A percentile compares a stretch with the other conserved stretches of the same genome.
Evolutionary conservation across 2,888 invertebrate species (phyloP).

Genomic region (Notodonta dromedarius): DNA sequence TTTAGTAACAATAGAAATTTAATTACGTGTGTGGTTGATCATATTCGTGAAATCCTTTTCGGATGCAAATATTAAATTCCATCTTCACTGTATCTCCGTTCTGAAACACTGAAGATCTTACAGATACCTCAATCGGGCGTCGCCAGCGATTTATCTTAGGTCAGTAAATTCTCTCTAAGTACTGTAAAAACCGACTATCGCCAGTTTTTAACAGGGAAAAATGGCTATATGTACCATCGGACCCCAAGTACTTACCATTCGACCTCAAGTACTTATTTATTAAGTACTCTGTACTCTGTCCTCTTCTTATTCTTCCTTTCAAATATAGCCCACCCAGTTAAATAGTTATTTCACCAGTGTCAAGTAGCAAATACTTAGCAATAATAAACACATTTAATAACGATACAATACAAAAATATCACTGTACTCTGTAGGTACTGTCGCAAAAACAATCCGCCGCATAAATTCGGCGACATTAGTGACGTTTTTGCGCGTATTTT

Average conservation of each 20-base stretch:
- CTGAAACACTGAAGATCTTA: conserved; percentile 15
- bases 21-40: no score
- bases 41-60: no score
- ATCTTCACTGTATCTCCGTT: neutral
- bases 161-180: conserved; percentile 33
- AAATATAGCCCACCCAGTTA: no score
- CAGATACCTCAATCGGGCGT: conserved; percentile 35
- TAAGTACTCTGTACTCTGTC: no score
- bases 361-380: no score
- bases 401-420: neutral
- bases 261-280: no score
- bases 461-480: neutral
- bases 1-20: no score
- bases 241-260: no score
- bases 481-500: conserved; percentile 4
- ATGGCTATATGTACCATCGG: neutral
- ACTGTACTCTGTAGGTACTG: neutral
- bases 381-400: no score
- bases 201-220: conserved; percentile 26
- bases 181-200: conserved; percentile 23
- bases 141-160: conserved; percentile 26
- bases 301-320: no score
- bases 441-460: neutral
- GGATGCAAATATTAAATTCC: no score
- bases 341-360: no score